Base-by-base conservation (phyloP, 2,113 vertebrate species). In the Brachionichthys hirsutus region DNA sequence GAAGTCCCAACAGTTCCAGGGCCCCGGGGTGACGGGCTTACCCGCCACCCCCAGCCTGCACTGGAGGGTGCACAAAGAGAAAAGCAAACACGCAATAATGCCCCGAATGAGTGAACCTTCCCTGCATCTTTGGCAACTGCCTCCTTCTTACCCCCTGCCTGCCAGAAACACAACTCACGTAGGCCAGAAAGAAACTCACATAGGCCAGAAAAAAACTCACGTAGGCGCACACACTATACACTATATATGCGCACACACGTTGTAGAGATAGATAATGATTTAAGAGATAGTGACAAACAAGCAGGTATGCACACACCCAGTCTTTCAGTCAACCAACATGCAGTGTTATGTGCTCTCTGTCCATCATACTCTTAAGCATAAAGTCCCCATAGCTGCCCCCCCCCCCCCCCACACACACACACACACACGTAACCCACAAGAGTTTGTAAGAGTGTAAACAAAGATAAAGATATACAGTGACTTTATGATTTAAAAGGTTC, bases 11-110 rank as follows among this genome's bases (percentile, higher is more conserved):
- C 77, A 84, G 72, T 59, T 80, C 69, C 64, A 70, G 70, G 77
- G 70, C 73, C 69, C 70, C 15, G 54, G 71, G 82, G 77, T 73
- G 82, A 82, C 77, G 77, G 72, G 75, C 73, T 79, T 70, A 85
- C 68, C 76, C 82, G 17, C 63, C 67, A 80, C 67, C 81, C 78
- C 70, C 67, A 41, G 69, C 60, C 71, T 67, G 54, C 59, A 59
- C 50, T 80, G 75, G 78, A 89, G 81, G 81, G 76, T 46, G 71
- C 76, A 87, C 87, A 86, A 87, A 90, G 79, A 87, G 77, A 85
- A 88, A 90, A 89, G 85, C 80, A 91, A 90, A 91, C 84, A 87
- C 62, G 63, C 79, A 81, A 81, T 87, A 77, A 85, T 73, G 72
- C 71, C 70, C 71, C 12, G 52, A 85, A 79, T 79, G 84, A 89